Evolutionary conservation across 2,113 vertebrate species (phyloP), one percentile per base, ranked within the genome.

Genomic region (Chlorodrepanis virens): DNA sequence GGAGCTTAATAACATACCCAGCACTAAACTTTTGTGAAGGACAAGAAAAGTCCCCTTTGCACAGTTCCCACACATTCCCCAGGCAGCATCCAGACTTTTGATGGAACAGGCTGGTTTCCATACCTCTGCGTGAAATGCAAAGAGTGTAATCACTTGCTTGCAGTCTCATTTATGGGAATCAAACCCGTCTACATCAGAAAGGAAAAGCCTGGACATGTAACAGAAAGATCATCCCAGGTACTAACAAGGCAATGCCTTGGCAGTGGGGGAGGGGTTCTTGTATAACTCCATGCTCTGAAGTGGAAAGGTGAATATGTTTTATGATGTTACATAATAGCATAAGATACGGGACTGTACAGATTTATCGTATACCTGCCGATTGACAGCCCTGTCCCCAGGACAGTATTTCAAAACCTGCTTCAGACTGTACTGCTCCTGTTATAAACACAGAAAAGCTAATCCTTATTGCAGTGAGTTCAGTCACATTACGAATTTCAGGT

Each of bases 51-150:
- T 91, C 65, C 39, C 52, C 83, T 88, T 90, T 6, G 6, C 69
- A 13, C 44, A 23, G 78, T 96, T 97, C 88, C 94, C 95, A 95
- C 83, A 76, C 60, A 50, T 24, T 87, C 68, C 47, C 27, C 59
- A 20, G 14, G 93, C 65, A 79, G 21, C 50, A 90, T 42, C 17
- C 75, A 90, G 63, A 42, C 33, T 68, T 78, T 68, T 72, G 64
- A 71, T 24, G 18, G 50, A 89, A 77, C 53, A 37, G 56, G 25
- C 45, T 78, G 70, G 28, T 91, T 96, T 93, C 61, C 79, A 50
- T 89, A n/a, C 21, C 19, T 63, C 72, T 82, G 72, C 53, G 47
- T 2, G 2, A 91, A 94, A 81, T 20, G 25, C 35, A 50, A 83
- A 83, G 49, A 53, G 44, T 5, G 5, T 40, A 60, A 64, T 81